Conservation (phyloP, 1,140 invertebrate genomes). For the Ditylenchus dipsaci region DNA sequence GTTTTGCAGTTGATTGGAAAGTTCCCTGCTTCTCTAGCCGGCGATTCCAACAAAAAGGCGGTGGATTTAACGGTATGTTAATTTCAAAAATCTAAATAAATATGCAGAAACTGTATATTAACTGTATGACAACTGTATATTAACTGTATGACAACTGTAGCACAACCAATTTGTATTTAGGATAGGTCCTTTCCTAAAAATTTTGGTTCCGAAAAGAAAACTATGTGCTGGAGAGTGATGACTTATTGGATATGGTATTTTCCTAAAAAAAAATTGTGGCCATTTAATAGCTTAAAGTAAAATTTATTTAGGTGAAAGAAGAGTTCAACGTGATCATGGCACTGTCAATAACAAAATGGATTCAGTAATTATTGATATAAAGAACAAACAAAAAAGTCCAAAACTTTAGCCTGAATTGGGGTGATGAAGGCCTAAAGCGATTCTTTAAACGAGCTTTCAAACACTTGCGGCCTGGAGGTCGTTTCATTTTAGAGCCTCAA, state of each 20-base stretch:
- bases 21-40: constrained; percentile 75
- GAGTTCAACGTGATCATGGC: constrained; percentile 92
- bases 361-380: constrained; percentile 65
- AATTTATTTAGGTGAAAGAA: constrained; percentile 59
- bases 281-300: background rate
- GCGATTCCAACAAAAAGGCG: too few species aligned
- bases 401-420: constrained; percentile 73
- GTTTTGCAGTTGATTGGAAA: constrained; percentile 59
- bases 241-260: constrained; percentile 24
- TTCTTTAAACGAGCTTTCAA: constrained; percentile 83
- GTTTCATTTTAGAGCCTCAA: background rate
- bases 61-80: too few species aligned
- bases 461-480: constrained; percentile 67
- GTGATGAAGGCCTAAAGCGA: constrained; percentile 86
- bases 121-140: too few species aligned
- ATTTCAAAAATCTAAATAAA: too few species aligned
- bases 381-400: background rate
- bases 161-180: too few species aligned
- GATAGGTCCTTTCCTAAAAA: constrained; percentile 48
- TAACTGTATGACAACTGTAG: too few species aligned
- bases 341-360: constrained; percentile 92
- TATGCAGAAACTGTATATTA: too few species aligned
- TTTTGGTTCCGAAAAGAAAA: constrained; percentile 72
- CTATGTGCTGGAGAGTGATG: constrained; percentile 65
- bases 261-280: too few species aligned